Evolutionary conservation across 2,113 vertebrate species (phyloP), one percentile per base, ranked within the genome.

Genomic region (Thalassarche chlororhynchos): DNA sequence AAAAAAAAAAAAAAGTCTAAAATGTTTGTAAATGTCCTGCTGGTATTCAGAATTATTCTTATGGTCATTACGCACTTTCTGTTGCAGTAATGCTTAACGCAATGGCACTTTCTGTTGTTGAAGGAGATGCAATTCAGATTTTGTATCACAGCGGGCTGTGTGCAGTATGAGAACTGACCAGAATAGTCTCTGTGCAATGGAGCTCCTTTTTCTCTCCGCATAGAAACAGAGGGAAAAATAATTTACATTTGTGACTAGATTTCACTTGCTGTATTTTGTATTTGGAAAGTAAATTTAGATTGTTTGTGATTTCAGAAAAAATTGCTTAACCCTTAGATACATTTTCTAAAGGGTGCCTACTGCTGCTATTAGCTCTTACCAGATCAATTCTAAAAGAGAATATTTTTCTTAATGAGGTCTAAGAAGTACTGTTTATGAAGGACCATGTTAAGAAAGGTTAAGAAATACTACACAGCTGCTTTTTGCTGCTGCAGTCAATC

Each of bases 401-500:
- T 78, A 31, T 60, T 91, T 38, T 88, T 92, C 69, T 42, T 75
- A 54, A 4, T 44, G 65, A 84, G 54, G 13, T 23, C 31, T 79
- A 54, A 84, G 76, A 84, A 96, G 64, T 34, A 60, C 54, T 78
- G 23, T 68, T 76, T 91, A 34, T 77, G 54, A 71, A 87, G 58
- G 71, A 28, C 38, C 8, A 4, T 46, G 46, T 57, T 75, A 79
- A 82, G 51, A 81, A 84, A 89, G 54, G 54, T 76, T 82, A 93
- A 79, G 84, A 74, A 96, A 52, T 14, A 76, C 20, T 36, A 44
- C 81, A 74, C 38, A 87, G 77, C 78, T 76, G 74, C 57, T 91
- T 76, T 87, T 72, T 87, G 60, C 46, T 94, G 76, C 76, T 87
- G 60, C 77, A 89, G 69, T 89, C 93, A 86, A 68, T 92, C 55